Evolutionary conservation across 2,113 vertebrate genomes (phyloP), one percentile per base, ranked within the genome.

Genomic region (Zingel zingel): DNA sequence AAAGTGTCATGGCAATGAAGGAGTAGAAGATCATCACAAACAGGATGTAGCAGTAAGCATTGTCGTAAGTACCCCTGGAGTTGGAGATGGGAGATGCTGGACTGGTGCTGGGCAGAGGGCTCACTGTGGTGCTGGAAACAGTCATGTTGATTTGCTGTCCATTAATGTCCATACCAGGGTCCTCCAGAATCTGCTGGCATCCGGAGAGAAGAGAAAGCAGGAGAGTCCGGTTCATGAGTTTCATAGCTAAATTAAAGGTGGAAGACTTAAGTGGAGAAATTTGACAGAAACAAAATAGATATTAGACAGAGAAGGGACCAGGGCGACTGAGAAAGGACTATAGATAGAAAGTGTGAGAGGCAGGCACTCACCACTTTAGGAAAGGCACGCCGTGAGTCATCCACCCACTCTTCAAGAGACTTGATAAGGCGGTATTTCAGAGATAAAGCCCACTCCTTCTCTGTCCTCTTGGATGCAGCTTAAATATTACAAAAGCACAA

Each of bases 21-120:
- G 96, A 96, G 90, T 97, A 98, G 95, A 99, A 97, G 81, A 97
- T 89, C 96, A 97, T 97, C 88, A 98, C 97, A 93, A 98, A 97
- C 80, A 97, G 93, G 90, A 98, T 92, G 91, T 97, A 98, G 90
- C 97, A 97, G 94, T 97, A 96, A 90, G 96, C 95, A 2, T 97
- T 97, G 95, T 98, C 96, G 87, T 97, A 97, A 86, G 95, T 94
- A 91, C 94, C 95, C 89, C 85, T 87, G 53, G 88, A 77, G 27
- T 14, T 72, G 25, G 86, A 61, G 71, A 57, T 7, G 69, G 21
- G 23, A 11, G 84, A 54, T 16, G 6, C 39, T 0, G 33, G 54
- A 6, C 36, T 57, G 50, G 64, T 63, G 66, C 43, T 25, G 74
- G 84, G 19, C 15, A 48, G 48, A 45, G 75, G 67, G 61, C 45